Base-by-base conservation (phyloP, 1,140 invertebrate genomes). In the Pissodes strobi region DNA sequence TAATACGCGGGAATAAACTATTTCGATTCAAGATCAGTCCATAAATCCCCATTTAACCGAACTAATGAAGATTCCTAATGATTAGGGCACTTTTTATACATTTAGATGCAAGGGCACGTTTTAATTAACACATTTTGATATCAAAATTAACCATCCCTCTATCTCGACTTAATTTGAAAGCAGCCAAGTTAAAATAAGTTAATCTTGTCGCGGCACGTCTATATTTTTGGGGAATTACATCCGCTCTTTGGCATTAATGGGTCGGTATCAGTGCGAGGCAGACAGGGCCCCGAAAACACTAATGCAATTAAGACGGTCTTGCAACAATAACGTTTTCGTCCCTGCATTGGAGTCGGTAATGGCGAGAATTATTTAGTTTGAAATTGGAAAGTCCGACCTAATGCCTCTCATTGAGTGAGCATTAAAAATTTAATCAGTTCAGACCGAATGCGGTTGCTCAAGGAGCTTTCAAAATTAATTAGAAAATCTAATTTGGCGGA, bases 301-400 rank as follows among this genome's bases (percentile, higher is more conserved):
- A 60, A 63, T 63, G 66, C 66, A 72, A 72, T 72, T 72, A 72
- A 72, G 68, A 70, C 68, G 61, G 66, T 70, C 68, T 72, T 70
- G 66, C 66, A 72, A 72, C 64, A 72, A 70, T 72, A 72, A 70
- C 66, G 66, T 56, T 55, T 57, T 37, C 61, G 58, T 56, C 43
- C 51, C 61, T 27, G 39, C 69, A 71, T 71, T 69, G 67, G 65
- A 66, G 64, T 45, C 55, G 27, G 63, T 66, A 71, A 69, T 64
- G 60, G 56, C 52, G 62, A 51, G 52, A 62, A 62, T 63, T 61
- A 64, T 68, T 72, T 72, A 70, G 63, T 65, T 60, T 59, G 64
- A 53, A 70, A 72, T 72, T 70, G 66, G 66, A 72, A 58, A 51
- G 53, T 51, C 68, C 52, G 21, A 25, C 38, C 22, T 45, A 51